These are phyloP conservation scores for Stichopus chloronotus DNA, from an alignment of 35 echinoderm and acorn worm genomes.

Conservation along the genomic window DNA sequence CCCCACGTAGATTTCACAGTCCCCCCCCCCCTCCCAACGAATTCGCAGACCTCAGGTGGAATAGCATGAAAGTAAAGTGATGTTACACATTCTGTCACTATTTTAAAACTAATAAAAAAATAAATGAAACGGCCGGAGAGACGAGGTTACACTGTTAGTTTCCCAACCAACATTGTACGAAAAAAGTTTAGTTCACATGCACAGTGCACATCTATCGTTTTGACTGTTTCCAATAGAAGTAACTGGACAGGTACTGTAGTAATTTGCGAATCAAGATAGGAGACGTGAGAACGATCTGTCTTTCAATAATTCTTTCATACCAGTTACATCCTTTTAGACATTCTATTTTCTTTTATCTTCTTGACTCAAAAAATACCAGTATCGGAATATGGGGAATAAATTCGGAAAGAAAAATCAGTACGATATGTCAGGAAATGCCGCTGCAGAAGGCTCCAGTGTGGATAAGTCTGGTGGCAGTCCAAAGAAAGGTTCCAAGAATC, in stretches of 20 bases:
- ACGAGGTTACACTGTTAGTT: not conserved
- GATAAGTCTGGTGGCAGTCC: conserved; percentile 38
- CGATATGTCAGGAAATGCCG: conserved; percentile 23
- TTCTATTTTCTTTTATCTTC: conserved; percentile 3
- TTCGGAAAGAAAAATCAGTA: conserved; percentile 52
- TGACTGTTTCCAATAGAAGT: no score
- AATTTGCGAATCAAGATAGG: not conserved
- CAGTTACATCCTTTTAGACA: not conserved
- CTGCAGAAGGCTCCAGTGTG: conserved; percentile 7
- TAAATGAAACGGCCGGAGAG: not conserved
- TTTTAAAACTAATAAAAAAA: no score
- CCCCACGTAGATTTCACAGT: no score
- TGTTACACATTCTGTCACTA: no score
- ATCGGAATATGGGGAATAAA: conserved; percentile 40
- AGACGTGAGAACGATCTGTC: conserved; percentile 5
- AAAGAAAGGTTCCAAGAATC: conserved; percentile 29
- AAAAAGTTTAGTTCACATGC: no score
- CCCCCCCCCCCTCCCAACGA: no score
- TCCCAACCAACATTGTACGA: no score
- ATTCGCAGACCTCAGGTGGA: no score
- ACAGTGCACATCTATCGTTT: no score
- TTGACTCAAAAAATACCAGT: not conserved
- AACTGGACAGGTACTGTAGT: not conserved
- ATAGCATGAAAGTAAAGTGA: no score
- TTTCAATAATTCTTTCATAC: conserved; percentile 47